Evolutionary conservation across 1,140 invertebrate species (phyloP), one percentile per base, ranked within the genome.

Genomic region (Brachionus sp.): DNA sequence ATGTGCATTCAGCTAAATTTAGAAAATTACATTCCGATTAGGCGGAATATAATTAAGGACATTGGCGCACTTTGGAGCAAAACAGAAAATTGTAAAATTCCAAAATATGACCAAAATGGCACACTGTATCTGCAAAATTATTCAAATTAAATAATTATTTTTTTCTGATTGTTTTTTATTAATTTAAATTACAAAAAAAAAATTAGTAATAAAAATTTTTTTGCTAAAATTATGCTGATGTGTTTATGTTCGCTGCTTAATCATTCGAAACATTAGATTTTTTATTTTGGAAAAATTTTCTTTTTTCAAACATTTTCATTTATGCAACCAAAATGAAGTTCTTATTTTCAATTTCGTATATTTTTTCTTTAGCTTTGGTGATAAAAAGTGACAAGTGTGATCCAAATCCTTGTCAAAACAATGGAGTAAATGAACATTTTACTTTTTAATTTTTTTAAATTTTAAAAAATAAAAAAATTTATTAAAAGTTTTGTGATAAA

Each of bases 1-100:
- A 62, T 82, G 50, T 82, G 78, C 44, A 62, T 82, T 23, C 50
- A 82, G 5, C 33, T 82, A 9, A 25, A 62, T 19, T 23, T 82
- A 4, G 78, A 82, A 29, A 66, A 66, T 16, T 66, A 35, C 7
- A 7, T 66, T 33, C 25, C 64, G 12, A 35, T 66, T 29, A 23
- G n/a, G 64, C 10, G n/a, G 6, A 66, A 66, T 66, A 4, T 16
- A 13, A 66, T 66, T 66, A 0, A 66, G 23, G 29, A 66, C 29
- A 66, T 66, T n/a, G 64, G 64, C 0, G 9, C 6, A 13, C 33
- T 1, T 66, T 66, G 64, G 64, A 5, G 12, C 33, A 66, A 66
- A 66, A 66, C 25, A 12, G 2, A 29, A 37, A 66, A 66, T 33
- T 66, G 64, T 66, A 66, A 66, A 66, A 66, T n/a, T 33, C 25